Base-by-base conservation (phyloP, 2,888 invertebrate species). In the Orchestes rusci region DNA sequence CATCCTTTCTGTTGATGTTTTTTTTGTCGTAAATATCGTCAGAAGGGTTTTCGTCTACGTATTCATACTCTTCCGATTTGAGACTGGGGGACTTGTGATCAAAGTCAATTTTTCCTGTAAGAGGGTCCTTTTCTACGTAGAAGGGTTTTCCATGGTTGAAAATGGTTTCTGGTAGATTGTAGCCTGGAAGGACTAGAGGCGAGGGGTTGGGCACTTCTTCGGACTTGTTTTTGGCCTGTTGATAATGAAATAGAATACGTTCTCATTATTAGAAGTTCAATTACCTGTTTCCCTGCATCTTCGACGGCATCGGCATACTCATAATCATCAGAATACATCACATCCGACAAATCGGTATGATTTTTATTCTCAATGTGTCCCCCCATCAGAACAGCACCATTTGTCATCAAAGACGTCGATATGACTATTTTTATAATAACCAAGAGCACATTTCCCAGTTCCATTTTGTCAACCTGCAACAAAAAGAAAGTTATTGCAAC, bases 81-180 rank as follows among this genome's bases (percentile, higher is more conserved):
- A 68, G 63, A 0, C 72, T 68, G 1, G 71, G 64, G 19, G 73
- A 71, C 57, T 73, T 75, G 28, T 72, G 70, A 45, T 71, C 74
- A 47, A 81, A 81, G 59, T 81, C 78, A 27, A 80, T 70, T 53
- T 73, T 70, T 1, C 82, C 82, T 1, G 81, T 82, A 17, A 79
- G 61, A 1, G 82, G 81, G 65, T 82, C 80, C 55, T 80, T 80
- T 50, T 79, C 78, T 4, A 80, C 70, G 44, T 81, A 80, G 58
- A 82, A 82, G 0, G 82, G 81, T 56, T 79, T 79, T 12, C 82
- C 82, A 48, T 77, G 77, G 58, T 82, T 81, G 59, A 82, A 79
- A 30, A 77, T 74, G 56, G 72, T 74, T 56, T 75, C 75, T 10
- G 76, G 75, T 5, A 69, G 58, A 43, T 69, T 69, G 48, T 70